Evolutionary conservation across 2,888 invertebrate species (phyloP).

Genomic region (Chloroclystis v-ata): DNA sequence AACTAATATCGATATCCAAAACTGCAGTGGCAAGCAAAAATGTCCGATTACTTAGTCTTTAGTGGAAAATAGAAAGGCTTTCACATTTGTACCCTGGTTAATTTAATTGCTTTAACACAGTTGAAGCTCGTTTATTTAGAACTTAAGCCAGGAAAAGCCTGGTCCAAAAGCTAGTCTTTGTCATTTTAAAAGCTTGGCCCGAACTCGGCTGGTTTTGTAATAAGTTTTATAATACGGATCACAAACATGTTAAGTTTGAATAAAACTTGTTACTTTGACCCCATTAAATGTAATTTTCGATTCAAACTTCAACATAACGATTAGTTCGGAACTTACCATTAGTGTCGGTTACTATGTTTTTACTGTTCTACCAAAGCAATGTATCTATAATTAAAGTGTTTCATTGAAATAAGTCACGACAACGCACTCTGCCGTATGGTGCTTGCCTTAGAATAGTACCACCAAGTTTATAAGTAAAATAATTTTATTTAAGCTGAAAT

Average conservation of each 20-base stretch:
- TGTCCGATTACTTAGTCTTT: constrained; percentile 27
- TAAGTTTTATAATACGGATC: neutral
- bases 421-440: too few relatives aligned
- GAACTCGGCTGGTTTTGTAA: too few relatives aligned
- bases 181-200: too few relatives aligned
- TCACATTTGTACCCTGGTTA: constrained; percentile 9
- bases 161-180: too few relatives aligned
- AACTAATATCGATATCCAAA: constrained; percentile 28
- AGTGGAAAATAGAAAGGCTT: constrained; percentile 22
- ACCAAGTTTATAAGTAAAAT: too few relatives aligned
- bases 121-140: neutral
- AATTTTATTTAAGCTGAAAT: too few relatives aligned
- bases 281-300: neutral
- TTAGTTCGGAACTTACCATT: neutral
- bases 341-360: neutral
- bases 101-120: constrained; percentile 20
- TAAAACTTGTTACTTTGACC: neutral
- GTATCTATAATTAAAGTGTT: neutral
- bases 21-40: constrained; percentile 36
- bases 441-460: too few relatives aligned
- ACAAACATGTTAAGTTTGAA: neutral
- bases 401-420: neutral
- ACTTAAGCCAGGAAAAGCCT: too few relatives aligned
- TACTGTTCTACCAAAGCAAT: neutral
- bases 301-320: constrained; percentile 1